These are phyloP conservation scores for Eupithecia abbreviata DNA, from an alignment of 2,888 invertebrate genomes.

Conservation along the genomic window DNA sequence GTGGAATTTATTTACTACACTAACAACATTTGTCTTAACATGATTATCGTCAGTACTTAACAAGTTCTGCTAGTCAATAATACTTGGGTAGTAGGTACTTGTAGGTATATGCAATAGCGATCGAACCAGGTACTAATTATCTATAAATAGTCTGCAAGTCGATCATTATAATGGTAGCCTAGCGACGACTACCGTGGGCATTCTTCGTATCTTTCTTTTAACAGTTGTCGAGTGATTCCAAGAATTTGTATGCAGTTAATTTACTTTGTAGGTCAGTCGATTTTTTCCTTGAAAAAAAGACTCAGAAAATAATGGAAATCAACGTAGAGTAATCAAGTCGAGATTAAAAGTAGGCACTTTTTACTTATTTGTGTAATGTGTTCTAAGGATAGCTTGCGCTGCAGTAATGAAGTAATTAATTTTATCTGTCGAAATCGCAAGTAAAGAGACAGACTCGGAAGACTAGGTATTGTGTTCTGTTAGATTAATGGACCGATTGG, in stretches of 20 bases:
- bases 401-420: conserved; percentile 45
- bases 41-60: not conserved
- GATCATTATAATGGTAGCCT: not conserved
- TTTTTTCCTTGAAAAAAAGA: not conserved
- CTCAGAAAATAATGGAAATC: not conserved
- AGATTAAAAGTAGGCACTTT: conserved; percentile 1
- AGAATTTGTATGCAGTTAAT: conserved; percentile 10
- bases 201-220: conserved; percentile 6
- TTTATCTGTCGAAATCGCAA: conserved; percentile 34
- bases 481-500: not conserved
- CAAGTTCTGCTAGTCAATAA: not conserved
- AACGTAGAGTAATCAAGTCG: not conserved
- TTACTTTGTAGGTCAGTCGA: conserved; percentile 3
- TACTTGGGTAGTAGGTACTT: not conserved
- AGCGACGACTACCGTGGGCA: not conserved
- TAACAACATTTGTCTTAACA: not conserved
- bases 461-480: not conserved
- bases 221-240: conserved; percentile 13
- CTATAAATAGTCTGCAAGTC: not conserved
- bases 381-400: conserved; percentile 42
- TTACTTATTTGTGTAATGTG: not conserved
- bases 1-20: not conserved
- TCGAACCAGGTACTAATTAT: not conserved
- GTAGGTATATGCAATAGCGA: not conserved
- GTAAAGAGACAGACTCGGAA: not conserved